Percentiles rank a stretch among this genome's conserved stretches.
Conservation (phyloP, 1,140 invertebrate genomes). For the Drosophila elegans region DNA sequence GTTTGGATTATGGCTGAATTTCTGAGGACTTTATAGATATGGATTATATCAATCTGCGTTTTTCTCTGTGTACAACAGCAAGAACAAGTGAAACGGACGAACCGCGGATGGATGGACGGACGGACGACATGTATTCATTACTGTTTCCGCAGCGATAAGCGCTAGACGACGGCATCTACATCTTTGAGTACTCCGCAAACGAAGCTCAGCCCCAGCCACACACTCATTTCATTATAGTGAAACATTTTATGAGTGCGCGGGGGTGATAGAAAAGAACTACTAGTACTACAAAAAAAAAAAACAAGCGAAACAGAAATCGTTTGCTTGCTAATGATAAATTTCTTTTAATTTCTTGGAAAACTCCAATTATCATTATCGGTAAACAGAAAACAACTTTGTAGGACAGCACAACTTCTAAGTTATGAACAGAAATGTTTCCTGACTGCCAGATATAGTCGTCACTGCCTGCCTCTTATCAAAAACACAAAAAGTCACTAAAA, state of each 20-base stretch:
- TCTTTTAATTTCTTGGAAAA: conserved; percentile 80
- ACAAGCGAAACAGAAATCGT: conserved; percentile 41
- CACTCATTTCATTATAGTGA: conserved; percentile 70
- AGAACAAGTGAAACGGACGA: conserved; percentile 21
- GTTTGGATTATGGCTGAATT: too few species aligned
- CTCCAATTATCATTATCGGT: conserved; percentile 77
- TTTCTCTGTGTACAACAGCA: conserved; percentile 17
- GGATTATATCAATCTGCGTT: neutral
- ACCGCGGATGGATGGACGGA: conserved; percentile 20
- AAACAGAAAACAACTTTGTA: conserved; percentile 61
- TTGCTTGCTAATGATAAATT: conserved; percentile 76
- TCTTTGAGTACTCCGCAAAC: conserved; percentile 41
- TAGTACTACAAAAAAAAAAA: neutral
- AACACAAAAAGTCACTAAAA: conserved; percentile 75
- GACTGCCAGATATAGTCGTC: conserved; percentile 19
- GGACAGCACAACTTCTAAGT: conserved; percentile 49
- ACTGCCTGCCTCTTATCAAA: conserved; percentile 44
- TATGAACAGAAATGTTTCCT: conserved; percentile 65
- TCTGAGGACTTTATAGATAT: too few species aligned
- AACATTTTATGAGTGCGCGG: conserved; percentile 47
- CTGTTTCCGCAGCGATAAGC: conserved; percentile 81
- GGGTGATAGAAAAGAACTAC: conserved; percentile 14
- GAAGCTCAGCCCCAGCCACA: conserved; percentile 36
- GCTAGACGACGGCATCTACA: conserved; percentile 53
- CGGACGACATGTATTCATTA: conserved; percentile 79